These are phyloP conservation scores for Nebria brevicollis DNA, from an alignment of 2,888 invertebrate species.

Conservation along the genomic window DNA sequence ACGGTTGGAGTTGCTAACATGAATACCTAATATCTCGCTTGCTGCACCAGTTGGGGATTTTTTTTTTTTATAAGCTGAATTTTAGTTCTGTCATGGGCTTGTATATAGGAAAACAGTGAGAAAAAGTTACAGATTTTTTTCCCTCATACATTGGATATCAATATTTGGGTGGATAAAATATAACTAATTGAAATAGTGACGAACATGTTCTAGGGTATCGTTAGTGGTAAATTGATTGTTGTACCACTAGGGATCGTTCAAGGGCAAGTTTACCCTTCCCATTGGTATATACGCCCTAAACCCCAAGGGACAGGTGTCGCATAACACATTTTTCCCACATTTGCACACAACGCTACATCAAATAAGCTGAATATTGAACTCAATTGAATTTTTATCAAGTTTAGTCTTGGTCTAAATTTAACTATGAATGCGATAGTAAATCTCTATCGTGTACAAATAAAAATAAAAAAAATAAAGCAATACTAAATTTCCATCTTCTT, in stretches of 20 bases:
- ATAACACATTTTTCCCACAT: neutral
- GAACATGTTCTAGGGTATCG: neutral
- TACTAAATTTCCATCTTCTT: too few relatives aligned
- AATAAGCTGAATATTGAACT: too few relatives aligned
- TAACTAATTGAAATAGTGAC: neutral
- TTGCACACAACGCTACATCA: neutral
- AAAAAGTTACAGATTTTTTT: neutral
- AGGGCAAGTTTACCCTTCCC: neutral
- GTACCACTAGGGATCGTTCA: neutral
- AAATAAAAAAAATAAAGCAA: too few relatives aligned
- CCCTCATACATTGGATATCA: neutral
- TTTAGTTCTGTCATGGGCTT: neutral
- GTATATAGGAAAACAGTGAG: neutral
- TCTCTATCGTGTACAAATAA: too few relatives aligned
- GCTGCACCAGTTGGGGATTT: neutral
- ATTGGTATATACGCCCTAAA: neutral
- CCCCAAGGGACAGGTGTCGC: neutral
- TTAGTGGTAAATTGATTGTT: slow-evolving; percentile 1
- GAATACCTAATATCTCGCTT: slow-evolving; percentile 40
- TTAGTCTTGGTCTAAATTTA: too few relatives aligned
- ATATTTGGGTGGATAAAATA: neutral
- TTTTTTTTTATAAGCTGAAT: neutral
- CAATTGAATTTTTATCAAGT: too few relatives aligned
- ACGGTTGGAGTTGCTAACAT: slow-evolving; percentile 9
- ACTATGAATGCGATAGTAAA: too few relatives aligned